A percentile compares a stretch with the other conserved stretches of the same genome.
Conservation (phyloP, 2,888 invertebrate genomes). For the Pollenia amentaria region DNA sequence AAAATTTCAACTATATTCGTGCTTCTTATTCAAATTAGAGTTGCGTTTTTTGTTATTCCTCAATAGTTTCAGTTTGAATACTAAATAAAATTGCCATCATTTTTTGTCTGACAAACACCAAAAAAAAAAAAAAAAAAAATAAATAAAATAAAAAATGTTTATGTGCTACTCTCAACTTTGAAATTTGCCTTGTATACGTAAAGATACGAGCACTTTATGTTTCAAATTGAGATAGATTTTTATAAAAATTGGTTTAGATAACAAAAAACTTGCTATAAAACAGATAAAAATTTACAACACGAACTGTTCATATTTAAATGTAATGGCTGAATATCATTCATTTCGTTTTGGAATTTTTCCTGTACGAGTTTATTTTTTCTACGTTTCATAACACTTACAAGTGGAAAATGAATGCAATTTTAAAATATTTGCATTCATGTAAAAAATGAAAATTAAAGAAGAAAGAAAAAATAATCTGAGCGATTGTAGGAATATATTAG, state of each 20-base stretch:
- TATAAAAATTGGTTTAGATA: background rate
- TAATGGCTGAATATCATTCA: conserved; percentile 40
- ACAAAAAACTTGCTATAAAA: conserved; percentile 57
- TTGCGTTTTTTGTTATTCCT: conserved; percentile 13
- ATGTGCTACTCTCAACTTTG: conserved; percentile 45
- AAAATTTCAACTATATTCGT: background rate
- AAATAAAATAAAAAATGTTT: background rate
- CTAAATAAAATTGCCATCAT: conserved; percentile 63
- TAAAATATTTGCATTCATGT: conserved; percentile 8
- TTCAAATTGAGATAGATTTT: conserved; percentile 18
- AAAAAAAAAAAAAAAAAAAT: background rate
- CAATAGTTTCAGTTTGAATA: conserved; percentile 35
- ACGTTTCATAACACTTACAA: conserved; percentile 46
- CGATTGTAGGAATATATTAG: conserved; percentile 14
- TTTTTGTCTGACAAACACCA: conserved; percentile 35
- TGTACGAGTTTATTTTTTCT: background rate
- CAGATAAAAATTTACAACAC: conserved; percentile 60
- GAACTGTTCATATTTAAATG: conserved; percentile 54
- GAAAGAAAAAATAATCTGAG: background rate
- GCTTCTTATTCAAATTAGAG: conserved; percentile 42
- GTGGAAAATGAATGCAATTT: conserved; percentile 59
- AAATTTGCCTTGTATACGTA: conserved; percentile 12
- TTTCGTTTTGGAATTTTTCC: background rate
- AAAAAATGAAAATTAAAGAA: no score
- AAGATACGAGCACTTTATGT: conserved; percentile 2